Evolutionary conservation across 2,888 invertebrate species (phyloP), one percentile per base, ranked within the genome.

Genomic region (Plutella xylostella): DNA sequence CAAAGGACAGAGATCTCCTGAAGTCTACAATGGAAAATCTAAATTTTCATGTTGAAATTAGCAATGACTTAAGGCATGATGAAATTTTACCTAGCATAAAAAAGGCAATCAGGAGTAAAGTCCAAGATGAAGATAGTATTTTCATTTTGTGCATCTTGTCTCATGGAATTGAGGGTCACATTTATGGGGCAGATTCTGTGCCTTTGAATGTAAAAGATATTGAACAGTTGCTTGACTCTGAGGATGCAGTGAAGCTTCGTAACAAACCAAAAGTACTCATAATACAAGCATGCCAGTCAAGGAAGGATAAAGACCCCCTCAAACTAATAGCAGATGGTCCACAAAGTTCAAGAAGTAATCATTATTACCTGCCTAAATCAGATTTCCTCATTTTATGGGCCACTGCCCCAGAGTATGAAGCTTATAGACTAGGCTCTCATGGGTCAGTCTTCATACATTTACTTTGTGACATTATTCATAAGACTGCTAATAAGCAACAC

Each of bases 131-230:
- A 25, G 75, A 80, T 46, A 83, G 82, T 53, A 61, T 80, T 31
- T 82, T 82, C 43, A 68, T 83, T 61, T 53, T 83, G 9, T 83
- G 80, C 52, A 72, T 83, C 50, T 53, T 83, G 17, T 82, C 82
- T 38, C 82, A 83, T 62, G 83, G 83, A 30, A 70, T 77, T 1
- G 67, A 62, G 48, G 83, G 73, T 0, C 71, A 77, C 57, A 61
- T 83, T 0, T 82, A 63, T 63, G 74, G 79, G 44, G 72, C 80
- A 14, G 77, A 83, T 55, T 74, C 73, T 31, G 66, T 79, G 0
- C 72, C 73, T 56, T 66, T 83, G 4, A 78, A 70, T 52, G 61
- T 83, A 31, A 72, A 76, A 48, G 62, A 72, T 45, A 72, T 83
- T 45, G 72, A 80, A 59, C 64, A 65, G 30, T 52, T 76, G 46